These are phyloP conservation scores for Megastigmus dorsalis DNA, from an alignment of 2,888 invertebrate species.

Conservation along the genomic window DNA sequence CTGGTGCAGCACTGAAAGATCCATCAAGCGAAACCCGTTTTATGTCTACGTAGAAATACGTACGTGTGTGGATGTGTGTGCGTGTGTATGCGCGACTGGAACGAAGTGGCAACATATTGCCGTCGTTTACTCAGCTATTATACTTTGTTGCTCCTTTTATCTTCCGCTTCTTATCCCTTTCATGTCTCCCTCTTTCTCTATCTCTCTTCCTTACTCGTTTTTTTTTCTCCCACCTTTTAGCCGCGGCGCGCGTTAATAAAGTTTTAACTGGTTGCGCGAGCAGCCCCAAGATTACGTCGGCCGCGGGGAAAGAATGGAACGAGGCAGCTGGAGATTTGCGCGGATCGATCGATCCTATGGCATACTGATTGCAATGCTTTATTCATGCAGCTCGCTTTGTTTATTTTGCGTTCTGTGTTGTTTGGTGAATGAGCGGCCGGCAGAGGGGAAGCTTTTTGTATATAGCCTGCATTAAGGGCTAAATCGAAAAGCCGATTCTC, in stretches of 20 bases:
- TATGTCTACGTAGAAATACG: conserved; percentile 11
- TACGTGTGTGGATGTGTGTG: background rate
- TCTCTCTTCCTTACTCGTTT: background rate
- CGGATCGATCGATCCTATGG: background rate
- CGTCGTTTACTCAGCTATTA: conserved; percentile 25
- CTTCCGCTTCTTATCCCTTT: too few relatives aligned
- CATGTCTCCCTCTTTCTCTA: background rate
- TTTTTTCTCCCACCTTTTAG: background rate
- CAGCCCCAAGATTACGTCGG: background rate
- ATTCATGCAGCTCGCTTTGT: too few relatives aligned
- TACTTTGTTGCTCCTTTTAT: conserved; percentile 13
- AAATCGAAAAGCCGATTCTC: too few relatives aligned
- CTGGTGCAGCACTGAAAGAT: conserved; percentile 43
- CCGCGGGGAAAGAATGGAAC: background rate
- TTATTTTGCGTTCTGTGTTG: too few relatives aligned
- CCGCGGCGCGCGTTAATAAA: background rate
- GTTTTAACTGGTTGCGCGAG: background rate
- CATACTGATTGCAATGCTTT: conserved; percentile 5
- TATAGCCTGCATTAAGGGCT: too few relatives aligned
- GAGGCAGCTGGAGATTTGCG: background rate
- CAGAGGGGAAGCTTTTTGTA: too few relatives aligned
- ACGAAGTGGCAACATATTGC: conserved; percentile 11
- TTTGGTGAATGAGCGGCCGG: too few relatives aligned
- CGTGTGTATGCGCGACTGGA: background rate
- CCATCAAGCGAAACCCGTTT: conserved; percentile 30